phyloP scores from a whole-genome alignment of 2,113 vertebrate genomes.

The Pseudopodoces humilis region DNA sequence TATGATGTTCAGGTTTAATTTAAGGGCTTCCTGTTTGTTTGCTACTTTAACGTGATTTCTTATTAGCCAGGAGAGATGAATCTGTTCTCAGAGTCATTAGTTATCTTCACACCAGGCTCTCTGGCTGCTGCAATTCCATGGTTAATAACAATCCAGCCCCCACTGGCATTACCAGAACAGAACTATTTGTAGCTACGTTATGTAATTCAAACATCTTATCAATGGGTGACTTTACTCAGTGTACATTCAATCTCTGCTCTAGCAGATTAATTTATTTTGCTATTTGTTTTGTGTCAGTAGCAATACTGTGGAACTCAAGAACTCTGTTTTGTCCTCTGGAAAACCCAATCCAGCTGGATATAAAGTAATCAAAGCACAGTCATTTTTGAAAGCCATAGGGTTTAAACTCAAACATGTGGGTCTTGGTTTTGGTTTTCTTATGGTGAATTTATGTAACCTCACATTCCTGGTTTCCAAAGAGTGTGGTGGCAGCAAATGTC shows the following conservation, averaged over 20 bases:
- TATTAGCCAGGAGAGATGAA: neutral
- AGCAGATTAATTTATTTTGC: neutral
- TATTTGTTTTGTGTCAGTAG: neutral
- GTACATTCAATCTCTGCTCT: neutral
- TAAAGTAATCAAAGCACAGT: neutral
- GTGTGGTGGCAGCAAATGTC: neutral
- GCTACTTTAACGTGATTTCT: neutral
- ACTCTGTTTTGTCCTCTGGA: neutral
- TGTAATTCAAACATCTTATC: neutral
- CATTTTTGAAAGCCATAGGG: neutral
- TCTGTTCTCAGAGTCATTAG: neutral
- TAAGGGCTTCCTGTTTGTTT: neutral
- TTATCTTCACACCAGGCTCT: neutral
- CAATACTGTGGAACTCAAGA: neutral
- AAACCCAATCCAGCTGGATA: neutral
- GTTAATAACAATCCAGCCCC: neutral
- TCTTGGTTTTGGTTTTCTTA: neutral
- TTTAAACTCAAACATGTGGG: neutral
- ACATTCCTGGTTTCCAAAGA: neutral
- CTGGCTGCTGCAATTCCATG: neutral
- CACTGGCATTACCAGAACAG: neutral
- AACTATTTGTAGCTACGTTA: neutral
- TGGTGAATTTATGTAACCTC: neutral
- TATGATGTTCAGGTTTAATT: neutral
- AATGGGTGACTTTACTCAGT: neutral